These are phyloP conservation scores for Podilymbus podiceps DNA, from an alignment of 2,113 vertebrate species.

Conservation along the genomic window DNA sequence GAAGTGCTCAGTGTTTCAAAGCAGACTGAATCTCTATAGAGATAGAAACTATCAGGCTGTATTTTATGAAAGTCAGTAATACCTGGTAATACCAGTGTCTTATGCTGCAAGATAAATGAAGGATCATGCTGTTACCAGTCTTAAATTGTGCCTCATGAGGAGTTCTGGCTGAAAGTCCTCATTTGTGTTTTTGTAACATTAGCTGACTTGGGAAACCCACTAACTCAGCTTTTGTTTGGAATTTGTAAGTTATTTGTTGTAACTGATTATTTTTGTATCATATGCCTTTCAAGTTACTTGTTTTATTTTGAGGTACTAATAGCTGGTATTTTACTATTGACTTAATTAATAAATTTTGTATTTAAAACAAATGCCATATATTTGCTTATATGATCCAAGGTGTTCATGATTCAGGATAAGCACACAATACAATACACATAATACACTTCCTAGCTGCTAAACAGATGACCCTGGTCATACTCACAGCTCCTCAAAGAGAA, in stretches of 20 bases:
- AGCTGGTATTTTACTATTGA: neutral
- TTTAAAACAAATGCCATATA: neutral
- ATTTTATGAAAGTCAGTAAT: neutral
- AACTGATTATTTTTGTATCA: neutral
- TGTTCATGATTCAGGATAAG: neutral
- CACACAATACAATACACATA: neutral
- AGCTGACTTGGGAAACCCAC: neutral
- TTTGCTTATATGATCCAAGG: neutral
- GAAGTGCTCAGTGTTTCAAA: neutral
- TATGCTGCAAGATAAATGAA: neutral
- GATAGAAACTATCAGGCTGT: neutral
- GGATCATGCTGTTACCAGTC: neutral
- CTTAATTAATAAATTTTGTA: conserved; percentile 59
- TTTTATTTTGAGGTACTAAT: neutral
- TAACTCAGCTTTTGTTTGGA: neutral
- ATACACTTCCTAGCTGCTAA: neutral
- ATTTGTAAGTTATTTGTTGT: neutral
- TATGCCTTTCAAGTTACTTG: neutral
- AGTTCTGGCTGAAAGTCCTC: neutral
- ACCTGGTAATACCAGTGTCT: neutral
- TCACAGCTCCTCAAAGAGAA: neutral
- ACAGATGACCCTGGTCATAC: neutral
- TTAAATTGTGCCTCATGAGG: neutral
- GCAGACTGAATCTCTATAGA: neutral
- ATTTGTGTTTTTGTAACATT: neutral